Conservation (phyloP, 2,888 invertebrate genomes). For the Linnaemya vulpina region DNA sequence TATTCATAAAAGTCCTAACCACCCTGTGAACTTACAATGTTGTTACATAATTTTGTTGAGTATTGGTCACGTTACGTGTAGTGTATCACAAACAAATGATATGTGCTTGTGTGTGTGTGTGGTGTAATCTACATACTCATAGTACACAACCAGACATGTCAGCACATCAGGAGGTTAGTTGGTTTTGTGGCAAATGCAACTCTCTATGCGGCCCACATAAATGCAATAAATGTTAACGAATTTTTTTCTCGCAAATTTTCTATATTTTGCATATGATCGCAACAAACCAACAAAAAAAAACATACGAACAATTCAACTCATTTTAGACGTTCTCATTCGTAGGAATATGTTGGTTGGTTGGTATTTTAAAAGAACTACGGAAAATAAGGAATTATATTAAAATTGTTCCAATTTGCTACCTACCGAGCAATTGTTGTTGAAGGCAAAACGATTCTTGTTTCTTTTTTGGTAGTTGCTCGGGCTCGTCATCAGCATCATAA, state of each 20-base stretch:
- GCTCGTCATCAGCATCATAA: conserved; percentile 44
- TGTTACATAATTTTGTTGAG: no score
- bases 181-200: conserved; percentile 48
- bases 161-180: conserved; percentile 68
- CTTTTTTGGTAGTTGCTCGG: conserved; percentile 19
- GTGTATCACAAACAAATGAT: conserved; percentile 13
- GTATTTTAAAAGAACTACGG: conserved; percentile 31
- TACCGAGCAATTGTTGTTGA: conserved; percentile 62
- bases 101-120: conserved; percentile 34
- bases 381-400: conserved; percentile 48
- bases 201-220: conserved; percentile 68
- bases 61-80: conserved; percentile 4
- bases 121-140: conserved; percentile 10
- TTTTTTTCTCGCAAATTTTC: conserved; percentile 41
- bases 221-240: conserved; percentile 61
- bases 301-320: conserved; percentile 11
- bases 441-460: conserved; percentile 5
- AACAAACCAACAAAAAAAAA: conserved; percentile 20
- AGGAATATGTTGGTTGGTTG: background rate
- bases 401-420: conserved; percentile 72
- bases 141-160: conserved; percentile 64
- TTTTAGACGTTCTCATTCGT: conserved; percentile 11
- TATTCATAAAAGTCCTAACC: no score
- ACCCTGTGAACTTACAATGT: no score
- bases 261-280: conserved; percentile 66